Conservation (phyloP, 2,797 vertebrate species). For the Ciconia nigra region DNA sequence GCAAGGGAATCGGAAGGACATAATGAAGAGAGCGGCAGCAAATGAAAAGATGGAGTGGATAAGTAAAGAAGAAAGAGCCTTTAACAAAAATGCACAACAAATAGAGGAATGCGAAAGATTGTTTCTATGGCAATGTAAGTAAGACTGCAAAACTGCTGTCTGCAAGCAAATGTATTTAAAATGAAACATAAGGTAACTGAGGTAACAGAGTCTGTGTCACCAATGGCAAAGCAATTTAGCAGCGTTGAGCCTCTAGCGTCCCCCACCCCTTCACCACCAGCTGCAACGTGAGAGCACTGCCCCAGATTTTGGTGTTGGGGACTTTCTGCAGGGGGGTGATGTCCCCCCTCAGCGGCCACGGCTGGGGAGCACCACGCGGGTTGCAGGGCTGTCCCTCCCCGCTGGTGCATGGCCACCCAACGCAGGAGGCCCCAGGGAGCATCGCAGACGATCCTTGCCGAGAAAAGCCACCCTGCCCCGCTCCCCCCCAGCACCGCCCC, state of each 20-base stretch:
- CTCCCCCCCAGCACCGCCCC: rapidly evolving
- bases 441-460: rapidly evolving
- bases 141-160: conserved; percentile 5
- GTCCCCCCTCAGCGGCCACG: rapidly evolving
- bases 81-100: conserved; percentile 19
- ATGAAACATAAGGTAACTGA: conserved; percentile 26
- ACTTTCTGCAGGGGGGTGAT: neutral
- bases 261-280: neutral
- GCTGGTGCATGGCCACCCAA: rapidly evolving
- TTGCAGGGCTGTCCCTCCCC: neutral
- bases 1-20: neutral
- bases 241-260: neutral
- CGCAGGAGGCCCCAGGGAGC: rapidly evolving
- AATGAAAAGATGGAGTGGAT: conserved; percentile 34
- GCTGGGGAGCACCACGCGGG: rapidly evolving
- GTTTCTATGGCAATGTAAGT: conserved; percentile 68
- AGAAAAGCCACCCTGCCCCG: neutral
- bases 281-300: neutral
- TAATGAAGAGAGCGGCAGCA: neutral
- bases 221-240: neutral
- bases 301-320: rapidly evolving
- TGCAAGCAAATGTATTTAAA: conserved; percentile 33
- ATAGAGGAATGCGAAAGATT: neutral
- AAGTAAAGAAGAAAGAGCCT: conserved; percentile 40
- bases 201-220: neutral